These are phyloP conservation scores for Zygogramma bicolorata DNA, from an alignment of 2,888 invertebrate genomes.

Conservation along the genomic window DNA sequence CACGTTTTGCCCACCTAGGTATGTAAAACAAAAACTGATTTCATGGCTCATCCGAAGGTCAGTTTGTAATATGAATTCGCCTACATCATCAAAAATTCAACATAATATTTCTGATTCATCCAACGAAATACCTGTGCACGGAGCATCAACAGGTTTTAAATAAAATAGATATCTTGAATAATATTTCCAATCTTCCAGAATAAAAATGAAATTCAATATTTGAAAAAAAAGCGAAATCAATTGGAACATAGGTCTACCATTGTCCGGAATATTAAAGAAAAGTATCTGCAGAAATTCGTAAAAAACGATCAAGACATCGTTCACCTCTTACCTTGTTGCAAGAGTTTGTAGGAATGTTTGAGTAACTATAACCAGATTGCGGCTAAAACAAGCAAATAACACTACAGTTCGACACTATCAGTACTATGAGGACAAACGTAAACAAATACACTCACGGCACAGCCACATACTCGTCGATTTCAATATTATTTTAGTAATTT, in stretches of 20 bases:
- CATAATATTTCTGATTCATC: conserved; percentile 1
- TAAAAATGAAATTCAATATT: too few relatives aligned
- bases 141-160: conserved; percentile 3
- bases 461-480: conserved; percentile 24
- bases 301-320: neutral
- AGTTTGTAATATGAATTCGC: neutral
- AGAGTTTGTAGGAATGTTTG: neutral
- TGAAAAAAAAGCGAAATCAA: too few relatives aligned
- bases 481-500: conserved; percentile 6
- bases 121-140: neutral
- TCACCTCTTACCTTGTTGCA: neutral
- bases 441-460: conserved; percentile 14
- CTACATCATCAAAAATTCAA: neutral
- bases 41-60: neutral
- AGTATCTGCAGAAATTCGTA: neutral
- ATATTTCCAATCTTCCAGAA: too few relatives aligned
- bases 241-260: neutral
- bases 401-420: neutral
- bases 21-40: neutral
- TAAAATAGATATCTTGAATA: too few relatives aligned
- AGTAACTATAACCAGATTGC: neutral
- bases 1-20: too few relatives aligned
- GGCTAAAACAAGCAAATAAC: neutral
- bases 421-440: neutral
- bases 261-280: neutral